phyloP scores from a whole-genome alignment of 1,140 invertebrate genomes.

The Ericerus pela region DNA sequence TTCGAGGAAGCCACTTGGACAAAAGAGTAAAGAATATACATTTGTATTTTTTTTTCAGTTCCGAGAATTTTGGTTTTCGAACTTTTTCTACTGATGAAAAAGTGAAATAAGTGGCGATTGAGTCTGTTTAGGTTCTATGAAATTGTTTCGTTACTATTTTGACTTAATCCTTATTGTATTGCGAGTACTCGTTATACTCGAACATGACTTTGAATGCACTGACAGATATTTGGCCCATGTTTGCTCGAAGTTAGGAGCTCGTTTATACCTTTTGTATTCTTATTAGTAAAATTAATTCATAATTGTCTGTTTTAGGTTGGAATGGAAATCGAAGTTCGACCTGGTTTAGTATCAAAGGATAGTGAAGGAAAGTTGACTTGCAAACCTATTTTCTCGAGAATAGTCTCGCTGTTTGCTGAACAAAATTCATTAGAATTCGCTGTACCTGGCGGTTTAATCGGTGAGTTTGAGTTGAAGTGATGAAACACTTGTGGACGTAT shows the following conservation, averaged over 20 bases:
- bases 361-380: slow-evolving; percentile 90
- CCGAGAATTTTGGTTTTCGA: no score
- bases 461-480: slow-evolving; percentile 28
- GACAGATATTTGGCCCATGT: no score
- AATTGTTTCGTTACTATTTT: no score
- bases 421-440: slow-evolving; percentile 98
- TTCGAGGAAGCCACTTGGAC: no score
- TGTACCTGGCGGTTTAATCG: slow-evolving; percentile 94
- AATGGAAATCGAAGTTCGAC: slow-evolving; percentile 82
- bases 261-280: not conserved
- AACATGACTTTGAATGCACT: no score
- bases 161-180: no score
- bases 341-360: slow-evolving; percentile 92
- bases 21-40: no score
- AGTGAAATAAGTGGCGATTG: no score
- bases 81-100: no score
- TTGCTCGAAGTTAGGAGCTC: not conserved
- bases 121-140: no score
- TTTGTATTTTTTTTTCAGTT: no score
- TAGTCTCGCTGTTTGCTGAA: slow-evolving; percentile 96
- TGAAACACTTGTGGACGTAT: not conserved
- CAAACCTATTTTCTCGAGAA: slow-evolving; percentile 87
- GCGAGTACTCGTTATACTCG: no score
- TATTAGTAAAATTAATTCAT: not conserved
- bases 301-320: slow-evolving; percentile 43